These are phyloP conservation scores for Lutjanus erythropterus DNA, from an alignment of 2,113 vertebrate genomes.

Conservation along the genomic window DNA sequence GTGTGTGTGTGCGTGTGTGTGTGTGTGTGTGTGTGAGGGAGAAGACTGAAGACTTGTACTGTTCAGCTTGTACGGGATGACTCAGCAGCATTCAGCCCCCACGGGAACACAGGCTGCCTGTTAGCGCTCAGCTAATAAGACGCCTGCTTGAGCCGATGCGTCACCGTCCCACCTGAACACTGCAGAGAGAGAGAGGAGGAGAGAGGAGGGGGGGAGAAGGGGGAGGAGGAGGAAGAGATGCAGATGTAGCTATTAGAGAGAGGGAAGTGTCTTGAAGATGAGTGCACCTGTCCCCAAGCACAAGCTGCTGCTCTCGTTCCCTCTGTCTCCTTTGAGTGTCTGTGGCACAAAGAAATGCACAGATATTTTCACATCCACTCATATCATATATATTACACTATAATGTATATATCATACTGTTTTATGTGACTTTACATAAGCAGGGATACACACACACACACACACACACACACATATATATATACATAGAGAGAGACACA, in stretches of 20 bases:
- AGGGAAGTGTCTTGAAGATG: conserved; percentile 55
- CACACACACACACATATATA: no score
- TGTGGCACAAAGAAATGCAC: neutral
- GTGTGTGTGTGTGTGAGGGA: conserved; percentile 21
- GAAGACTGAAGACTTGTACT: conserved; percentile 41
- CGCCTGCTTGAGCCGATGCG: conserved; percentile 59
- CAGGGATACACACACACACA: neutral
- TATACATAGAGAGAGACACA: no score
- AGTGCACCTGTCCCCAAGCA: conserved; percentile 59
- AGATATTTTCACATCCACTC: conserved; percentile 9
- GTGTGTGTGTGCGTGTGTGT: conserved; percentile 34
- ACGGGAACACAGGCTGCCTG: conserved; percentile 67
- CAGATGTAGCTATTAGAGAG: conserved; percentile 63
- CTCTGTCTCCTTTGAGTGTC: neutral
- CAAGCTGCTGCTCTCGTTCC: conserved; percentile 39
- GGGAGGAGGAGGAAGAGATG: conserved; percentile 5
- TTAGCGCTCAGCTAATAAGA: conserved; percentile 74
- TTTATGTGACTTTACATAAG: conserved; percentile 9
- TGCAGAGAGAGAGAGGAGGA: conserved; percentile 28
- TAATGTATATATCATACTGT: neutral
- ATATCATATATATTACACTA: neutral
- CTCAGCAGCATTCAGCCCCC: conserved; percentile 71
- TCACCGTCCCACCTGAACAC: conserved; percentile 71
- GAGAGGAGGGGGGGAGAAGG: neutral
- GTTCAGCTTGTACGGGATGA: conserved; percentile 68